Evolutionary conservation across 64 coral and sea anemone genomes (phyloP).

Genomic region (Trachythela sp.): DNA sequence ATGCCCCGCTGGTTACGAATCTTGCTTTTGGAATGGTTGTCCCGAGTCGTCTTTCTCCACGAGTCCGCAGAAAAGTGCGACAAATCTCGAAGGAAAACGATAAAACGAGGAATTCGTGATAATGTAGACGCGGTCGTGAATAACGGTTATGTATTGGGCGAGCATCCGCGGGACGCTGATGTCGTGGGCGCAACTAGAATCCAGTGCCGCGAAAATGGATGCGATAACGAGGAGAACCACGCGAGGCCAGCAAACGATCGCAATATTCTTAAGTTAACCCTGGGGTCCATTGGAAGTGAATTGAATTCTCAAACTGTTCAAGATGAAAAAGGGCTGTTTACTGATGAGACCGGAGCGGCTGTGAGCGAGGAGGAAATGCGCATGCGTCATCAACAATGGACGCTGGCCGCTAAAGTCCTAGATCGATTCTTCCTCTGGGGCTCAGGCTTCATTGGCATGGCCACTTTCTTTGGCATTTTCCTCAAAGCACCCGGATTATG

Average conservation of each 20-base stretch:
- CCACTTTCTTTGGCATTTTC: constrained; percentile 58
- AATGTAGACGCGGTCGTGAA: not conserved
- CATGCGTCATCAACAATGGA: constrained; percentile 65
- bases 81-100: not conserved
- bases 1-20: constrained; percentile 53
- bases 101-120: not conserved
- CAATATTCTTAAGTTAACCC: not conserved
- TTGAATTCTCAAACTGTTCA: not conserved
- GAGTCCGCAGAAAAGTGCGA: constrained; percentile 47
- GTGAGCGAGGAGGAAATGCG: constrained; percentile 54
- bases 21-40: constrained; percentile 54
- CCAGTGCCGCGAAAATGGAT: not conserved
- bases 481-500: constrained; percentile 48
- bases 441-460: constrained; percentile 42
- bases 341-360: constrained; percentile 59
- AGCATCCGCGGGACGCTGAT: not conserved
- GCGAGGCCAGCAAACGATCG: not conserved
- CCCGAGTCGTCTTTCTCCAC: constrained; percentile 35
- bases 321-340: constrained; percentile 22
- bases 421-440: constrained; percentile 67
- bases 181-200: not conserved
- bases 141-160: not conserved
- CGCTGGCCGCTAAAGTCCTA: constrained; percentile 55
- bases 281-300: not conserved
- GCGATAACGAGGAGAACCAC: not conserved